Evolutionary conservation across 2,797 vertebrate genomes (phyloP).

Genomic region (Prionace glauca): DNA sequence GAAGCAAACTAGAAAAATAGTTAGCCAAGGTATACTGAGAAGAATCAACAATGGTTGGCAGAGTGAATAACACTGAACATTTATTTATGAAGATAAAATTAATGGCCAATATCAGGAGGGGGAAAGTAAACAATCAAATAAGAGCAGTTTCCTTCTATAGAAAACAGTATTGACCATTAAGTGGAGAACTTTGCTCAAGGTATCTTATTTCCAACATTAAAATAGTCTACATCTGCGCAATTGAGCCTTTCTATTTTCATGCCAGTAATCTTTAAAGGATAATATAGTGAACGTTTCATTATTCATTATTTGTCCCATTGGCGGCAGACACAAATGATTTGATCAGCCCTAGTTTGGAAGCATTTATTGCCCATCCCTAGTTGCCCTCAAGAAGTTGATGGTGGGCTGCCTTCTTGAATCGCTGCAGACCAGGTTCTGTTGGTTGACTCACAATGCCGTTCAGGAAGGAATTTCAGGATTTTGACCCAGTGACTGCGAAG

Average conservation of each 20-base stretch:
- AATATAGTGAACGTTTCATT: neutral
- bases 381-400: no score
- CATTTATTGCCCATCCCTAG: no score
- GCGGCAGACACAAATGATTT: neutral
- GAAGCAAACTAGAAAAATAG: neutral
- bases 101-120: neutral
- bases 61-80: neutral
- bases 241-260: neutral
- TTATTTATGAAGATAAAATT: neutral
- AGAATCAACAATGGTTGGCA: neutral
- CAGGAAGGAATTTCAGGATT: no score
- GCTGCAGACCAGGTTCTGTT: no score
- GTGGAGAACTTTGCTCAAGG: neutral
- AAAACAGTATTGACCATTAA: neutral
- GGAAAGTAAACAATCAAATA: neutral
- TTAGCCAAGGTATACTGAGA: neutral
- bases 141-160: neutral
- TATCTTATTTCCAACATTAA: no score
- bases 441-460: no score
- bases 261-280: neutral
- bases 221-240: neutral
- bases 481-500: no score
- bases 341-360: neutral
- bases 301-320: neutral
- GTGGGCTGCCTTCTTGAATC: no score